These are phyloP conservation scores for Nasua narica DNA, from an alignment of 2,797 vertebrate species.

Conservation along the genomic window DNA sequence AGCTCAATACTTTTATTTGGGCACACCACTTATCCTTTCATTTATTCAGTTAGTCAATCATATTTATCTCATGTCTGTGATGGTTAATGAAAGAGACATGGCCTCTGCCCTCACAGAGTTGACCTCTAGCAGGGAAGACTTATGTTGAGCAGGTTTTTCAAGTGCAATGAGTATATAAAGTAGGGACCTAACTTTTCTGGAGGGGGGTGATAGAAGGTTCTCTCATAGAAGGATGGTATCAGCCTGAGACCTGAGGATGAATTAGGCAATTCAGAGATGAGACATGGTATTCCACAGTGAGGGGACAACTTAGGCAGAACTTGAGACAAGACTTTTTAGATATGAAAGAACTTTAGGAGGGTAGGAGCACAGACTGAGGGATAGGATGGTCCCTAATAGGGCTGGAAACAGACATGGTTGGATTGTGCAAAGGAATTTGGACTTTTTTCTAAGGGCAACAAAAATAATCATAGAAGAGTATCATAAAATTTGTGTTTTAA, in stretches of 20 bases:
- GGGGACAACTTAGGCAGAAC: background rate
- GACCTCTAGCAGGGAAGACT: background rate
- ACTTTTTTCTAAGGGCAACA: background rate
- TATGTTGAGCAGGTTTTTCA: background rate
- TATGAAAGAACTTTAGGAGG: conserved; percentile 24
- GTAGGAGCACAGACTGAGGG: background rate
- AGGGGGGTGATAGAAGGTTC: background rate
- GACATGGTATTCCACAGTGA: background rate
- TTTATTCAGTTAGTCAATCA: background rate
- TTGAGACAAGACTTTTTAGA: conserved; percentile 12
- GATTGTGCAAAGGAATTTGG: background rate
- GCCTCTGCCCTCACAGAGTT: background rate
- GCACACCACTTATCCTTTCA: background rate
- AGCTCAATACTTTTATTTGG: background rate
- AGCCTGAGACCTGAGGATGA: background rate
- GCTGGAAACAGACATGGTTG: conserved; percentile 3
- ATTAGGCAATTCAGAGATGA: background rate
- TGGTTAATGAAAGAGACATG: conserved; percentile 5
- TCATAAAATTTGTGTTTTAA: conserved; percentile 41
- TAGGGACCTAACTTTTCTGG: background rate
- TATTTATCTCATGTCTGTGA: background rate
- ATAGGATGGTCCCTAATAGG: background rate
- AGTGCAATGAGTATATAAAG: background rate
- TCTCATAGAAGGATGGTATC: background rate
- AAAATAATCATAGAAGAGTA: background rate